phyloP scores from a whole-genome alignment of 2,113 vertebrate genomes.

The Phyllostomus hastatus region DNA sequence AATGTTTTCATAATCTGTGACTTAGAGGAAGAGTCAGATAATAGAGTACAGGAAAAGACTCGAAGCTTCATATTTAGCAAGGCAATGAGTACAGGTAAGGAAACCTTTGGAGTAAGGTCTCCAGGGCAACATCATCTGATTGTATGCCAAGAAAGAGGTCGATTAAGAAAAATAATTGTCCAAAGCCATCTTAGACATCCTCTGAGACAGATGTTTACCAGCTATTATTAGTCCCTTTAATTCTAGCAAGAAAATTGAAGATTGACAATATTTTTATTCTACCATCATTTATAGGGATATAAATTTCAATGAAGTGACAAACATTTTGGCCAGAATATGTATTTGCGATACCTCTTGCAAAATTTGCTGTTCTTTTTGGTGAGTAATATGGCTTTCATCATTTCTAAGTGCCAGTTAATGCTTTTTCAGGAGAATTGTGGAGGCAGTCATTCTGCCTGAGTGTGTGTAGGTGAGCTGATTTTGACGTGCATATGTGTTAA shows the following conservation, averaged over 20 bases:
- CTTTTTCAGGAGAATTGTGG: conserved; percentile 1
- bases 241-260: background rate
- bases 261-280: conserved; percentile 2
- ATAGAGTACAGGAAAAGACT: background rate
- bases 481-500: background rate
- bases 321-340: background rate
- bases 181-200: background rate
- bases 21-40: background rate
- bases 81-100: background rate
- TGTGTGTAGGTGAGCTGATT: conserved; percentile 43
- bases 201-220: background rate
- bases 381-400: background rate
- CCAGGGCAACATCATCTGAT: background rate
- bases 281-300: background rate
- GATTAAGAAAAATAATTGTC: background rate
- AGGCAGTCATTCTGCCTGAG: background rate
- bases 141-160: background rate
- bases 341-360: background rate
- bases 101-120: background rate
- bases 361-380: background rate
- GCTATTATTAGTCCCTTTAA: background rate
- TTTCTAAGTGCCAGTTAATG: background rate
- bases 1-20: background rate
- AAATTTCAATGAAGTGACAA: background rate
- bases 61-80: background rate